Percentiles rank a stretch among this genome's conserved stretches.
Conservation (phyloP, 2,888 invertebrate genomes). For the Dorcus parallelipipedus region DNA sequence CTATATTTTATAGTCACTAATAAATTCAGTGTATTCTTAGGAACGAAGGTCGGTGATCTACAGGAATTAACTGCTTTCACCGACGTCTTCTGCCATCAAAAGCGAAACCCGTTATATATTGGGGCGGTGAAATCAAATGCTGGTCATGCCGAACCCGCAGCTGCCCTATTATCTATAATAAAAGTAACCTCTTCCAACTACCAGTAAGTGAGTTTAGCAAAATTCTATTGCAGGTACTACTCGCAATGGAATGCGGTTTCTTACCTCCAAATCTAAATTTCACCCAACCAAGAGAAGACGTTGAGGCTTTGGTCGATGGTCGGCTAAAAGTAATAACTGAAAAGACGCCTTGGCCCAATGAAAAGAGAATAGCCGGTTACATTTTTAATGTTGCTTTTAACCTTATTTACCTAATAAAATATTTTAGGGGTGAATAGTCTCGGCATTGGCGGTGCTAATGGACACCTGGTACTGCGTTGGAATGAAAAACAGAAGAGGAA, state of each 20-base stretch:
- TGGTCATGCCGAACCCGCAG: slow-evolving; percentile 88
- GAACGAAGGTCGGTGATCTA: slow-evolving; percentile 81
- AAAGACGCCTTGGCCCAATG: slow-evolving; percentile 58
- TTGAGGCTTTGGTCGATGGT: slow-evolving; percentile 60
- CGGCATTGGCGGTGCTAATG: slow-evolving; percentile 88
- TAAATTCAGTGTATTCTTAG: background rate
- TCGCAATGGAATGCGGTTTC: slow-evolving; percentile 71
- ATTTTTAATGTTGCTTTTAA: slow-evolving; percentile 24
- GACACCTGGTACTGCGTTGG: slow-evolving; percentile 64
- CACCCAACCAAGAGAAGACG: slow-evolving; percentile 48
- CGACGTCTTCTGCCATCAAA: slow-evolving; percentile 69
- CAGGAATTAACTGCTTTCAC: slow-evolving; percentile 85
- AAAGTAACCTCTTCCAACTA: slow-evolving; percentile 60
- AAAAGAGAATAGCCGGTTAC: slow-evolving; percentile 69
- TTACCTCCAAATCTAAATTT: slow-evolving; percentile 88
- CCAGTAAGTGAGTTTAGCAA: no score
- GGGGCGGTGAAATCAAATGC: slow-evolving; percentile 93
- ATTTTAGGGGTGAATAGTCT: slow-evolving; percentile 68
- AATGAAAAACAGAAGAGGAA: slow-evolving; percentile 59
- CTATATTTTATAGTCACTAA: no score
- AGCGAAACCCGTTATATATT: slow-evolving; percentile 72
- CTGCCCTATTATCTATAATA: slow-evolving; percentile 76
- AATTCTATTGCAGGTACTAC: slow-evolving; percentile 50
- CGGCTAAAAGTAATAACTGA: slow-evolving; percentile 71
- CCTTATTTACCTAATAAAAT: background rate